phyloP scores from a whole-genome alignment of 2,888 invertebrate genomes.

The Trimorus sp. region DNA sequence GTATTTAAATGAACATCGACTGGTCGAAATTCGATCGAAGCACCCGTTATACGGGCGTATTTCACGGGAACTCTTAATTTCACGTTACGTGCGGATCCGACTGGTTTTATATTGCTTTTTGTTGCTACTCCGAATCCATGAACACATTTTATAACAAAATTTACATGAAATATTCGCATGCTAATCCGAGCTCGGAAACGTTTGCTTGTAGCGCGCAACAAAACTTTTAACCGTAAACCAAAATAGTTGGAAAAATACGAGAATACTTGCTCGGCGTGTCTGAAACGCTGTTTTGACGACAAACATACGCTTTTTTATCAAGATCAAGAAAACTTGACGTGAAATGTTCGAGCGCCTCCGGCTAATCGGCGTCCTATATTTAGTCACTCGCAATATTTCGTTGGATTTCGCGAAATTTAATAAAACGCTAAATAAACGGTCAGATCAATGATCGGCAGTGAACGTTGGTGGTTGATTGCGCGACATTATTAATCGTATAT shows the following conservation, averaged over 20 bases:
- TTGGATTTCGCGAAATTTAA: no score
- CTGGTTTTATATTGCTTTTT: slow-evolving; percentile 25
- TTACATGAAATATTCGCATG: slow-evolving; percentile 23
- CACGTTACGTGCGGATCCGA: neutral
- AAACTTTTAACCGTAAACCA: slow-evolving; percentile 17
- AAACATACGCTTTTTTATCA: neutral
- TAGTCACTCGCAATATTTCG: no score
- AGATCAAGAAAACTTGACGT: no score
- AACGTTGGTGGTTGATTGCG: neutral
- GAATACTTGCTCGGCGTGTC: neutral
- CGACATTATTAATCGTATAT: neutral
- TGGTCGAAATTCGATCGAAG: neutral
- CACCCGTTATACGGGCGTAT: neutral
- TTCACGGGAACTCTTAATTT: neutral
- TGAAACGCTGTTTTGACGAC: neutral
- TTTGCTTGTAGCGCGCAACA: neutral
- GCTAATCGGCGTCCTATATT: no score
- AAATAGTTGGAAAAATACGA: neutral
- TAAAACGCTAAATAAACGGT: no score
- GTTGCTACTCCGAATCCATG: slow-evolving; percentile 19
- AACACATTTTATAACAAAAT: slow-evolving; percentile 30
- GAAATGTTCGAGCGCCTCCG: neutral
- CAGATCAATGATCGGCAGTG: no score
- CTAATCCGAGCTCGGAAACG: slow-evolving; percentile 6
- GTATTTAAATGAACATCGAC: no score